phyloP scores from a whole-genome alignment of 2,888 invertebrate species.

The Laothoe populi region DNA sequence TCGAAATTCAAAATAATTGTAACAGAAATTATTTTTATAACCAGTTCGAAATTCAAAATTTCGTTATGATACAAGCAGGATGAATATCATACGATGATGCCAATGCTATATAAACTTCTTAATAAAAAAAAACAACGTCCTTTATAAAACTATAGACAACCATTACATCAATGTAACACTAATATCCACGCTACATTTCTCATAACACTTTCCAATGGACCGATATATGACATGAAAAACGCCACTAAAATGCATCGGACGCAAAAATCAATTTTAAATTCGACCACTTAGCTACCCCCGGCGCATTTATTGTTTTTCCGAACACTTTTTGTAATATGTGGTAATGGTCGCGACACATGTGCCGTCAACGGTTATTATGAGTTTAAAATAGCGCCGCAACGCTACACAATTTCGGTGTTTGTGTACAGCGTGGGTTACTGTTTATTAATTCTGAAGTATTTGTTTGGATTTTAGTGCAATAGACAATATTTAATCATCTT shows the following conservation, averaged over 20 bases:
- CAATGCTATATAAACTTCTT: no score
- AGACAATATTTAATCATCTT: neutral
- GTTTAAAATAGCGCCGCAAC: conserved; percentile 82
- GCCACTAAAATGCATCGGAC: conserved; percentile 43
- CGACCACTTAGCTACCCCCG: conserved; percentile 60
- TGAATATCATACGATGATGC: no score
- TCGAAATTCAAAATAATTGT: no score
- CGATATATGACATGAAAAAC: neutral
- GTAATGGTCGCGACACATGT: conserved; percentile 83
- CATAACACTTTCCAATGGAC: neutral
- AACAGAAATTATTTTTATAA: no score
- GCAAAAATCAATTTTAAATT: conserved; percentile 72
- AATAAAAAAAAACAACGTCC: no score
- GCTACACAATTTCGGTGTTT: conserved; percentile 70
- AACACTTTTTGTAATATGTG: conserved; percentile 84
- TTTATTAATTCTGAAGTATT: conserved; percentile 18
- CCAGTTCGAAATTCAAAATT: no score
- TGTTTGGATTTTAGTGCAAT: neutral
- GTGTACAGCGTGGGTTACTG: conserved; percentile 22
- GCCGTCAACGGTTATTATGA: conserved; percentile 81
- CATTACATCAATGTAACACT: no score
- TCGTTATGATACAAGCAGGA: no score
- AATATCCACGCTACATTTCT: no score
- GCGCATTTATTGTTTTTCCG: conserved; percentile 79
- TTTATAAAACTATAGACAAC: neutral